These are phyloP conservation scores for Mastomys natalensis DNA, from an alignment of 2,113 vertebrate species.

Conservation along the genomic window DNA sequence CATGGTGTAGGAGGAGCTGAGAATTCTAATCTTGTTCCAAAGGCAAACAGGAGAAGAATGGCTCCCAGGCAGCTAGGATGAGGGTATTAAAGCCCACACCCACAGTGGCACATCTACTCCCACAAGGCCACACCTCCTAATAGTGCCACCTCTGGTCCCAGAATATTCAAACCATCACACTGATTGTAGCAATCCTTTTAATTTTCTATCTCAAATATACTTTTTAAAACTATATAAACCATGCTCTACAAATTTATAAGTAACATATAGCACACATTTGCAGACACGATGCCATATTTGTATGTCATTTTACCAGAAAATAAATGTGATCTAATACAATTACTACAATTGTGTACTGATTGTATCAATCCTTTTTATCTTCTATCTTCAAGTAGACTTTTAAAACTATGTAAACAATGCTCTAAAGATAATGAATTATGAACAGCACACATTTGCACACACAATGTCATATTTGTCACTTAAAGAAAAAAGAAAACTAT, in stretches of 20 bases:
- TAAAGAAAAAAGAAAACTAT: background rate
- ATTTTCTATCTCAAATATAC: background rate
- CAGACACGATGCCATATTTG: background rate
- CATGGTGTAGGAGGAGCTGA: too few species aligned
- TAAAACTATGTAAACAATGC: background rate
- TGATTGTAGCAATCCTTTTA: background rate
- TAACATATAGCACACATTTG: background rate
- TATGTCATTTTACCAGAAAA: background rate
- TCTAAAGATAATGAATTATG: background rate
- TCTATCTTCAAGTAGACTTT: background rate
- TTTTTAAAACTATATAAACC: background rate
- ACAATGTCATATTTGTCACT: background rate
- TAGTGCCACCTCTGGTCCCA: too few species aligned
- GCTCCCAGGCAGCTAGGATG: too few species aligned
- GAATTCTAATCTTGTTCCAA: too few species aligned
- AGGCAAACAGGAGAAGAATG: too few species aligned
- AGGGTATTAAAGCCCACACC: too few species aligned
- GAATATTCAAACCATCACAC: too few species aligned
- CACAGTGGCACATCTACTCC: too few species aligned
- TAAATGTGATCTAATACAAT: background rate
- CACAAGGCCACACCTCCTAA: too few species aligned
- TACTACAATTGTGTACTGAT: too few species aligned
- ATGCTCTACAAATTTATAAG: background rate
- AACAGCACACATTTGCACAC: background rate
- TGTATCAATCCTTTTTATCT: background rate